Conservation (phyloP, 2,888 invertebrate species). For the Acleris laterana region DNA sequence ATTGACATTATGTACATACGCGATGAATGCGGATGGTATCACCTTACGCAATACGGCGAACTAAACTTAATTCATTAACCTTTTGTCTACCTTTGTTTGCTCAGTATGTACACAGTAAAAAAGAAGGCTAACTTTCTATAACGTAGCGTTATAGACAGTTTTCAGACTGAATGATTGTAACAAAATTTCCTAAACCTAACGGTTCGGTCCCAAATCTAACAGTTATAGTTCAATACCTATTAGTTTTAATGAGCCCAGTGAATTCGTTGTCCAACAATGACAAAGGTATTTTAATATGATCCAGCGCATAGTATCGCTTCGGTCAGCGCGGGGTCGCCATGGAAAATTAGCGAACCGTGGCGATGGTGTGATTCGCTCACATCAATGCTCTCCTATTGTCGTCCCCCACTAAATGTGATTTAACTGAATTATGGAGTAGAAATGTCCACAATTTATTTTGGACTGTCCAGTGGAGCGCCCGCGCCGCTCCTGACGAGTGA, state of each 20-base stretch:
- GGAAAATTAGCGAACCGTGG: slow-evolving; percentile 79
- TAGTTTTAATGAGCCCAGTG: slow-evolving; percentile 54
- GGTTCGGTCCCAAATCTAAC: slow-evolving; percentile 31
- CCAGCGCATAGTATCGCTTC: slow-evolving; percentile 60
- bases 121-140: neutral
- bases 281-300: slow-evolving; percentile 48
- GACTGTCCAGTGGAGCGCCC: slow-evolving; percentile 70
- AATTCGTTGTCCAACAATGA: slow-evolving; percentile 51
- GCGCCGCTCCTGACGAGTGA: slow-evolving; percentile 54
- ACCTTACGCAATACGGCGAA: slow-evolving; percentile 11
- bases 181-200: slow-evolving; percentile 28
- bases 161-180: slow-evolving; percentile 18
- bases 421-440: slow-evolving; percentile 82
- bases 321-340: slow-evolving; percentile 67
- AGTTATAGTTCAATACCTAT: slow-evolving; percentile 38
- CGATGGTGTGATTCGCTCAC: slow-evolving; percentile 83
- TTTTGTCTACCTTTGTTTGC: slow-evolving; percentile 1
- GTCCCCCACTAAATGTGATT: slow-evolving; percentile 81
- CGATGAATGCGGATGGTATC: neutral
- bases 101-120: slow-evolving; percentile 1
- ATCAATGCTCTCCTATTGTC: slow-evolving; percentile 81
- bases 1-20: neutral
- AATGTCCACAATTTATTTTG: slow-evolving; percentile 79
- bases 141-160: neutral
- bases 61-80: slow-evolving; percentile 1